These are phyloP conservation scores for Lucilia sericata DNA, from an alignment of 1,140 invertebrate species.

Conservation along the genomic window DNA sequence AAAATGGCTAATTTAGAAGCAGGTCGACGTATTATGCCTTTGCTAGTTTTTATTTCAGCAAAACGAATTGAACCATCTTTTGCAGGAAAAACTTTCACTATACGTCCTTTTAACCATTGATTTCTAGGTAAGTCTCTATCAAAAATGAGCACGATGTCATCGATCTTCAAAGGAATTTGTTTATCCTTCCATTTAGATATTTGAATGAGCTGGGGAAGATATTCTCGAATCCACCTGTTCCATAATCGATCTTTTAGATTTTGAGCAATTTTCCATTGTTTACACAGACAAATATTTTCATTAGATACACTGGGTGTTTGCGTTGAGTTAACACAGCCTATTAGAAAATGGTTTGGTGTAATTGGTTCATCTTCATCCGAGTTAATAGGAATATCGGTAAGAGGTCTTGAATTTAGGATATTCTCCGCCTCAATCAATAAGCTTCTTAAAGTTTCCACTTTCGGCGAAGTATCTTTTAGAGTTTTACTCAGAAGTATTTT, in stretches of 20 bases:
- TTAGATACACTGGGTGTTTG: conserved; percentile 39
- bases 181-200: conserved; percentile 54
- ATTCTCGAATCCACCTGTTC: conserved; percentile 50
- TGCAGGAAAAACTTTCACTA: no score
- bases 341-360: conserved; percentile 60
- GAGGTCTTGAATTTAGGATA: conserved; percentile 57
- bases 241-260: conserved; percentile 55
- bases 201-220: conserved; percentile 9
- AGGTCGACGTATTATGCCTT: conserved; percentile 4
- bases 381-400: conserved; percentile 56
- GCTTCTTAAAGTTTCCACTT: no score
- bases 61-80: no score
- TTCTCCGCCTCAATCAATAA: conserved; percentile 52
- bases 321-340: conserved; percentile 45
- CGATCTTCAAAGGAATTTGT: conserved; percentile 48
- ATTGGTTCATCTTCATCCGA: conserved; percentile 52
- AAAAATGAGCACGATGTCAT: conserved; percentile 55
- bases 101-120: not conserved
- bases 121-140: not conserved
- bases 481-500: no score
- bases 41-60: not conserved
- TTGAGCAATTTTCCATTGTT: conserved; percentile 52
- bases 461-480: no score
- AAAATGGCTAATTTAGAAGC: conserved; percentile 11
- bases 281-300: conserved; percentile 43